Evolutionary conservation across 2,888 invertebrate genomes (phyloP).

Genomic region (Fabriciana adippe): DNA sequence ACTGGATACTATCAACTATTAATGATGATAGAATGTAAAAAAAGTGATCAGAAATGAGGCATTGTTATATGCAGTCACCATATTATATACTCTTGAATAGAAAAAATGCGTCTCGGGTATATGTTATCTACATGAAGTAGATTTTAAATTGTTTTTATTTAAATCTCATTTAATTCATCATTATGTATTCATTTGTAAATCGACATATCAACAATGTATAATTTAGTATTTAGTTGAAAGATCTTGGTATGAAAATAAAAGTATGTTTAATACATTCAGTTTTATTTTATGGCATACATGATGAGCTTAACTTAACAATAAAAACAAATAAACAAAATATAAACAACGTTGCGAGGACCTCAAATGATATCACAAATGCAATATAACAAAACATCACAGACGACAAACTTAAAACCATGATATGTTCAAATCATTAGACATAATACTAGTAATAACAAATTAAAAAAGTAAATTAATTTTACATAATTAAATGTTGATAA

Average conservation of each 20-base stretch:
- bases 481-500: background rate
- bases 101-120: too few relatives aligned
- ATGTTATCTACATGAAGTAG: background rate
- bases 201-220: constrained; percentile 8
- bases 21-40: too few relatives aligned
- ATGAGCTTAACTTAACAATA: constrained; percentile 10
- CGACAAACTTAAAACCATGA: constrained; percentile 4
- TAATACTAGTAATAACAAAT: background rate
- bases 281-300: constrained; percentile 16
- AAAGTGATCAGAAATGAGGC: too few relatives aligned
- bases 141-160: constrained; percentile 3
- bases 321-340: constrained; percentile 11
- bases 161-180: background rate
- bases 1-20: too few relatives aligned
- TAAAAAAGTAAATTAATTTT: background rate
- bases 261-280: constrained; percentile 14
- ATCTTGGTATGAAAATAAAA: constrained; percentile 12
- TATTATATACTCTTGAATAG: background rate
- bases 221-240: constrained; percentile 10
- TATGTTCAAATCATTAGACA: constrained; percentile 1
- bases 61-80: background rate
- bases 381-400: constrained; percentile 23
- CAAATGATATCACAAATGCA: constrained; percentile 7
- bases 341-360: constrained; percentile 9
- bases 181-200: constrained; percentile 9